Evolutionary conservation across 2,113 vertebrate genomes (phyloP).

Genomic region (Gavia stellata): DNA sequence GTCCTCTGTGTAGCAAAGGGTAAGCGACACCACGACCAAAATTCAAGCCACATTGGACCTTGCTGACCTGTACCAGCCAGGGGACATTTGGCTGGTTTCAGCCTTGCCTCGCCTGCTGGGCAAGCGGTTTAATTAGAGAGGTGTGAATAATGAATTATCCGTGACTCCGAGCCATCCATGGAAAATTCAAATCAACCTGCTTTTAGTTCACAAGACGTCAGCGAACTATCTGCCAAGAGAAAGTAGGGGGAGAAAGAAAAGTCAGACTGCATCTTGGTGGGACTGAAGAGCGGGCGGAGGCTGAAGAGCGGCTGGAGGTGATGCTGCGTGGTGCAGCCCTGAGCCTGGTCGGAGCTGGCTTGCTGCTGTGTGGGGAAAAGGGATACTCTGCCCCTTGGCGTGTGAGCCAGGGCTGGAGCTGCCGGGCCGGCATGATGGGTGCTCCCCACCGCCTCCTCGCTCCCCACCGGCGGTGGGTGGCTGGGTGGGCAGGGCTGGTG

Average conservation of each 20-base stretch:
- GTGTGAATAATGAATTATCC: slow-evolving; percentile 70
- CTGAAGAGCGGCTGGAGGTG: neutral
- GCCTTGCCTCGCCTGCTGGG: neutral
- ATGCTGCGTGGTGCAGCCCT: neutral
- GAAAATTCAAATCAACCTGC: slow-evolving; percentile 67
- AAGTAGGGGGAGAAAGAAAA: neutral
- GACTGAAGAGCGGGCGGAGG: neutral
- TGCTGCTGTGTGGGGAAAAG: neutral
- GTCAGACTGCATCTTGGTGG: neutral
- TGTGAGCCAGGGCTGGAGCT: neutral
- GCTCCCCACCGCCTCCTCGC: neutral
- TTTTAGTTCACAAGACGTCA: neutral
- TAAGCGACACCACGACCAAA: neutral
- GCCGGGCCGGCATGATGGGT: fast-evolving
- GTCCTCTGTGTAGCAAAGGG: neutral
- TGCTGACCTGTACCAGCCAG: neutral
- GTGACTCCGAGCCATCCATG: slow-evolving; percentile 39
- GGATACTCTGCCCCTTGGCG: fast-evolving
- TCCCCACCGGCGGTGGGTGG: fast-evolving
- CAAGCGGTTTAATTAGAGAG: slow-evolving; percentile 59
- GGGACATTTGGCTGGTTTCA: slow-evolving; percentile 12
- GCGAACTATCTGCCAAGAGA: slow-evolving; percentile 2
- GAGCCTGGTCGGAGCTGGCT: neutral
- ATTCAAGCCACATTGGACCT: slow-evolving; percentile 7
- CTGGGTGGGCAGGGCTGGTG: neutral